Evolutionary conservation across 2,113 vertebrate species (phyloP), one percentile per base, ranked within the genome.

Genomic region (Phalacrocorax brasilianus): DNA sequence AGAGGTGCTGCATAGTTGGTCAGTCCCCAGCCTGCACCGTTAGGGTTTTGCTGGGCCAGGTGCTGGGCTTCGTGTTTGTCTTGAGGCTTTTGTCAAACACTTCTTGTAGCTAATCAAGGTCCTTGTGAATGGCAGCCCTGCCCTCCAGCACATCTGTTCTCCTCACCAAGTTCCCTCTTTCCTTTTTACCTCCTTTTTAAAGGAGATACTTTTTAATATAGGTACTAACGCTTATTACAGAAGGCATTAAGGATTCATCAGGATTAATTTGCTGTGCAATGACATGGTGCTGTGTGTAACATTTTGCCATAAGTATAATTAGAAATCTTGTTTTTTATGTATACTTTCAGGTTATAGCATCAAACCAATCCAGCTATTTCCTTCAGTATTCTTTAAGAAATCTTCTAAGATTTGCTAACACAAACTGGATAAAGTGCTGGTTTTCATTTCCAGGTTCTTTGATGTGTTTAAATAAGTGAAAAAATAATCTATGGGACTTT

Each of bases 101-200:
- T 56, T 52, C 50, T 30, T 62, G 70, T 7, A 28, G 45, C 23
- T 83, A 30, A 27, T 44, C 23, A 9, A 58, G 14, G 45, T n/a
- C 55, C 19, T 71, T 8, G 13, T 38, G 42, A 44, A 5, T 6
- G n/a, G 28, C 52, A 71, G 0, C 6, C 3, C 20, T 83, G 65
- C 24, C 52, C 62, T 75, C 14, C n/a, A 40, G 13, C 50, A 13
- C 26, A 15, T 32, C 26, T 0, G 0, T 38, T 56, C 22, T 14
- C 40, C 40, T 90, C 70, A 30, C 28, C 14, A 19, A 56, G 9
- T 74, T 84, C 6, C 13, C 4, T 5, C 0, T 47, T 78, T 75
- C 13, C 24, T n/a, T 49, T 33, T 73, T 27, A 24, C 8, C 14
- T 22, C 30, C 15, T 45, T 86, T 81, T 42, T 50, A 56, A 56